Evolutionary conservation across 2,888 invertebrate genomes (phyloP), one percentile per base, ranked within the genome.

Genomic region (Synergus itoensis): DNA sequence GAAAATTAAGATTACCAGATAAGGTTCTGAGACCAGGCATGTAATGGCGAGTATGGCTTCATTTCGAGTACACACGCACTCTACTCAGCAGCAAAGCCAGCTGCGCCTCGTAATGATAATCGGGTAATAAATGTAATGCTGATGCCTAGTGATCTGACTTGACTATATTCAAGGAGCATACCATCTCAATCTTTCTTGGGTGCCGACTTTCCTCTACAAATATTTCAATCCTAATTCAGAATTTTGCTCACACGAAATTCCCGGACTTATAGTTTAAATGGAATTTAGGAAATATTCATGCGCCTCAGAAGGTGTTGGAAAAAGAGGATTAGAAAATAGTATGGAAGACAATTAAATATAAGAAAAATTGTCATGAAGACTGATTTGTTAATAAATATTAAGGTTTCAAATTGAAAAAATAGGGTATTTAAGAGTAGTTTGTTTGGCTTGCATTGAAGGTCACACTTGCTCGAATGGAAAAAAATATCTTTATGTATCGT

Each of bases 1-100:
- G 86, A 88, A 88, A 89, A 89, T 89, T 89, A 89, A 89, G 89
- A 89, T 89, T 86, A 86, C 81, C 85, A 87, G 89, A 89, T 89
- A 89, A 87, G 86, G 83, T 76, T 77, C 62, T 67, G 57, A 65
- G 79, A 80, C 80, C 77, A 73, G 78, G 41, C 73, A 76, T 79
- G 77, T 82, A 83, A 84, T 81, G 81, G 78, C 73, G 73, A 69
- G 18, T 85, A 87, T 84, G 83, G 83, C 86, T 88, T 88, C 87
- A 88, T 88, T 88, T 85, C 82, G 80, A 86, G 83, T 82, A 83
- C 62, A 48, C 21, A 83, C 82, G 82, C 62, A 48, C 28, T 69
- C 45, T n/a, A 40, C 8, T 36, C 36, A 36, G 36, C 36, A 48
- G 67, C 67, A 41, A 67, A 64, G 65, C 75, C 81, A 76, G 79